Conservation (phyloP, 2,888 invertebrate genomes). For the Apotomis capreana region DNA sequence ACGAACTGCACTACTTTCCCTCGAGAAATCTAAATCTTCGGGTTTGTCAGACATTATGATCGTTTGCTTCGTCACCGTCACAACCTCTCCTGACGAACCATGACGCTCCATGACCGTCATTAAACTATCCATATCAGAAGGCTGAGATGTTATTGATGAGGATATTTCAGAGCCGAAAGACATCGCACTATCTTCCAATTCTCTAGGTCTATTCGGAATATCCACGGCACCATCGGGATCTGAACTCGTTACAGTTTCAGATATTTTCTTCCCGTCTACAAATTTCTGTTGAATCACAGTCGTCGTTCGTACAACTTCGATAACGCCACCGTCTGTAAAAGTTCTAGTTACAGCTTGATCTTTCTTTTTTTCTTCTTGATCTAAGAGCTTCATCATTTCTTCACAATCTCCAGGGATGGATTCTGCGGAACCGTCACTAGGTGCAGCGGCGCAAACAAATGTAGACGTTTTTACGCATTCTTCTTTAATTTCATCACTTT, state of each 20-base stretch:
- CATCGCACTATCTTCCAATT: constrained; percentile 69
- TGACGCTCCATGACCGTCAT: constrained; percentile 77
- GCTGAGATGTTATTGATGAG: constrained; percentile 78
- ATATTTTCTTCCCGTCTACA: constrained; percentile 78
- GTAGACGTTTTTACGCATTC: constrained; percentile 73
- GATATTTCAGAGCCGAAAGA: constrained; percentile 81
- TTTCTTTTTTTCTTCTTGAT: constrained; percentile 77
- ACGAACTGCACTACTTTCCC: constrained; percentile 72
- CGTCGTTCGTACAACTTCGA: constrained; percentile 75
- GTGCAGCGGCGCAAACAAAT: constrained; percentile 76
- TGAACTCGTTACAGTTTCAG: constrained; percentile 71
- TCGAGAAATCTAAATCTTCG: constrained; percentile 74
- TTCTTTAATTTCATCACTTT: constrained; percentile 64
- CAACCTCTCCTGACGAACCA: constrained; percentile 75
- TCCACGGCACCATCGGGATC: constrained; percentile 77
- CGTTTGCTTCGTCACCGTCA: constrained; percentile 70
- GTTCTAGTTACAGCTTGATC: constrained; percentile 58
- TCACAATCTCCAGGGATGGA: constrained; percentile 84
- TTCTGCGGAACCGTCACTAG: constrained; percentile 78
- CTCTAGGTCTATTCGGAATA: constrained; percentile 69
- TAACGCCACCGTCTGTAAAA: constrained; percentile 65
- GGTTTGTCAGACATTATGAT: constrained; percentile 70
- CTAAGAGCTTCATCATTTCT: constrained; percentile 83
- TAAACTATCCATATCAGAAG: constrained; percentile 78
- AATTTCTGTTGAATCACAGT: constrained; percentile 77